Conservation (phyloP, 2,888 invertebrate species). For the Punctoribates punctum region DNA sequence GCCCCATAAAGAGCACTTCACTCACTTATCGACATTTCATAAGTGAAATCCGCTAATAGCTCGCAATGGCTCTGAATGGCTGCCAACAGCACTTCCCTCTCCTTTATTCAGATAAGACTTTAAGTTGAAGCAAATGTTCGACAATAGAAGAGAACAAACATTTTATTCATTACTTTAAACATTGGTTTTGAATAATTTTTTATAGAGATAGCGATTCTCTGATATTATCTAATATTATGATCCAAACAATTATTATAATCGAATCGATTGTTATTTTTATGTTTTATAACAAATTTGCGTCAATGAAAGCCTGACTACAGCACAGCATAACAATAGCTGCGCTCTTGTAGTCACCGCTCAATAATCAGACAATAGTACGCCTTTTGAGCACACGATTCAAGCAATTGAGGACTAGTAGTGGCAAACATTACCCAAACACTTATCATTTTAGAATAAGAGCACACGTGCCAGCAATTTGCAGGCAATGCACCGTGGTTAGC, state of each 20-base stretch:
- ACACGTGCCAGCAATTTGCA: conserved; percentile 26
- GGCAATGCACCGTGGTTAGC: neutral
- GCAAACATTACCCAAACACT: neutral
- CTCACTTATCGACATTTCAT: conserved; percentile 15
- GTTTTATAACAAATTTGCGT: conserved; percentile 7
- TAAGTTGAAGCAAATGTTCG: neutral
- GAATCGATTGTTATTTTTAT: neutral
- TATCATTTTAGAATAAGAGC: neutral
- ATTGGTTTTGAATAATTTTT: neutral
- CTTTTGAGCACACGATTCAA: neutral
- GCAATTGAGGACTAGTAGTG: conserved; percentile 9
- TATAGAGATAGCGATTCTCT: neutral
- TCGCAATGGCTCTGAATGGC: neutral
- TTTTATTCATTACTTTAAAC: neutral
- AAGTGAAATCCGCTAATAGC: conserved; percentile 29
- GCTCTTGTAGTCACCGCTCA: neutral
- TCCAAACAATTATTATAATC: neutral
- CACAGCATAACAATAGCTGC: neutral
- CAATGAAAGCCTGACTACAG: neutral
- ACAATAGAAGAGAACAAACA: neutral
- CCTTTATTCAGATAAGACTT: conserved; percentile 2
- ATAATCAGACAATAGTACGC: neutral
- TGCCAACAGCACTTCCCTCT: neutral
- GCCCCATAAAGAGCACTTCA: conserved; percentile 10
- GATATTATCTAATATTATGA: neutral